Evolutionary conservation across 2,888 invertebrate species (phyloP), one percentile per base, ranked within the genome.

Genomic region (Meliscaeva auricollis): DNA sequence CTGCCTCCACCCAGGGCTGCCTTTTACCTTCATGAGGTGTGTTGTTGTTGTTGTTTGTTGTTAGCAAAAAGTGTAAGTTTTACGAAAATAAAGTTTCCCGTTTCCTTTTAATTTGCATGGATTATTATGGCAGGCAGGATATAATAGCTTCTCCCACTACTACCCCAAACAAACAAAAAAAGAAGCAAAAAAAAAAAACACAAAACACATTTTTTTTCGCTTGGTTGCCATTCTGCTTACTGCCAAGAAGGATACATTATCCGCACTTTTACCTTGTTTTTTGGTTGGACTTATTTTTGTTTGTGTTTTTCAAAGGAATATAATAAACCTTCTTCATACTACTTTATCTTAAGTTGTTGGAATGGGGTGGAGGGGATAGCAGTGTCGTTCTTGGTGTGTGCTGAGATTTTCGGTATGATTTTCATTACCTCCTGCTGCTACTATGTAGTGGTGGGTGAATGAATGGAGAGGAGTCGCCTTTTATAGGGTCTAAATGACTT

Each of bases 91-190:
- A 78, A 74, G 78, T 74, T 74, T 83, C 78, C 78, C 48, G 78
- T 82, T 82, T 82, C 82, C 60, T 72, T 82, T 82, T 82, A 77
- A 82, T 82, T 82, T 82, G 68, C 72, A 82, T 82, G 81, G 81
- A 82, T 72, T 76, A 76, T 77, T 72, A 66, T 66, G 50, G 9
- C 76, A 66, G 50, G 72, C 52, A 64, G 72, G 76, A 66, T 56
- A 52, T 58, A 32, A 46, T 48, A 32, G 48, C 9, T n/a, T 62
- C 46, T 3, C 46, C 6, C 44, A 11, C 30, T 3, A n/a, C 26
- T 20, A 6, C 7, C 22, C n/a, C 15, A 1, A 8, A 35, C 13
- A 58, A 35, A 17, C 1, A 15, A 35, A 38, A 58, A 17, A 15
- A 15, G 30, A 30, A 26, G 13, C 9, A 13, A 54, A 13, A 30